phyloP scores from a whole-genome alignment of 2,797 vertebrate species.

The Melopsittacus undulatus region DNA sequence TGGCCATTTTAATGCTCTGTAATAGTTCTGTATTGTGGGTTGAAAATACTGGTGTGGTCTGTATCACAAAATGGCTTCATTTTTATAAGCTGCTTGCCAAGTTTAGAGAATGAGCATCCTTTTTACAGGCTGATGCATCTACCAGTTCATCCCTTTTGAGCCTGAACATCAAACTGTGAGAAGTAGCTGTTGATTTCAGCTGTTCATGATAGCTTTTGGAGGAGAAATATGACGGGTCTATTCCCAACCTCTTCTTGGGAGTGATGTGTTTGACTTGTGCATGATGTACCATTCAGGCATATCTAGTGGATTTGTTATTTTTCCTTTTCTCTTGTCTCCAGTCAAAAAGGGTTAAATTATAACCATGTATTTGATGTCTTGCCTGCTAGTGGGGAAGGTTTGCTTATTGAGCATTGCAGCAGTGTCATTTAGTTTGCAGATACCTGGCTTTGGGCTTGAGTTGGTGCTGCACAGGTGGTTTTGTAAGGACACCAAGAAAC shows the following conservation, averaged over 20 bases:
- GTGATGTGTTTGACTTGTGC: neutral
- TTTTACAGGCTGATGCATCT: neutral
- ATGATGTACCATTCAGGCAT: neutral
- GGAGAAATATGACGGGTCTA: neutral
- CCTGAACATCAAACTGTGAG: neutral
- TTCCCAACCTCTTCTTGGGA: neutral
- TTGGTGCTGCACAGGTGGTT: neutral
- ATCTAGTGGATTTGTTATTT: neutral
- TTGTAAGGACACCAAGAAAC: neutral
- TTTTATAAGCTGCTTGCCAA: neutral
- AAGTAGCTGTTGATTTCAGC: neutral
- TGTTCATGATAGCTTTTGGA: neutral
- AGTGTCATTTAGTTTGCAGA: neutral
- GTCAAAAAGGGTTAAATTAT: neutral
- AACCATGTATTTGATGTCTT: neutral
- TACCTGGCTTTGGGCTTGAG: neutral
- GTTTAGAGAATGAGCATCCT: neutral
- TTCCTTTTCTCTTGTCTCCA: neutral
- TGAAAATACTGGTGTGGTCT: neutral
- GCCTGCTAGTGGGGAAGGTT: neutral
- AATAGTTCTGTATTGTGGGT: neutral
- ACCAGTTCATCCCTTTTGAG: neutral
- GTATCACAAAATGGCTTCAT: neutral
- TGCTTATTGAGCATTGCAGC: neutral
- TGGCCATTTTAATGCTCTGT: neutral